phyloP scores from a whole-genome alignment of 2,113 vertebrate species.

The Orthonyx spaldingii region DNA sequence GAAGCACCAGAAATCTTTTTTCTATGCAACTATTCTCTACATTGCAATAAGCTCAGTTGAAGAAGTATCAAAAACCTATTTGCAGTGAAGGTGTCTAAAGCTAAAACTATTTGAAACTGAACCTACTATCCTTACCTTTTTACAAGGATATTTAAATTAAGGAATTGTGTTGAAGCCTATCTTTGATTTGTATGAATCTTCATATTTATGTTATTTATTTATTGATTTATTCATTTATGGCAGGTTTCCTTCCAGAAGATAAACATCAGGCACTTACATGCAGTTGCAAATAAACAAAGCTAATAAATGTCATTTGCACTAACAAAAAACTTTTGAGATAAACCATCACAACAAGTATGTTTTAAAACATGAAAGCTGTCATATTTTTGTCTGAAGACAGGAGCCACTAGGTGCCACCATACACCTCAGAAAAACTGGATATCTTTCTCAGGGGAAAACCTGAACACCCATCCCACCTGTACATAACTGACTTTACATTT shows the following conservation, averaged over 20 bases:
- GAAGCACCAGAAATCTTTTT: background rate
- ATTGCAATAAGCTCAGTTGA: background rate
- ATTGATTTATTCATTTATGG: background rate
- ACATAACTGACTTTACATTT: background rate
- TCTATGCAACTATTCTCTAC: background rate
- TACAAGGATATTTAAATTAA: background rate
- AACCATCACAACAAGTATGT: background rate
- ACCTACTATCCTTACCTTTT: background rate
- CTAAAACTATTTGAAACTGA: background rate
- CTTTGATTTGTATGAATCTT: background rate
- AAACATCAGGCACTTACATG: background rate
- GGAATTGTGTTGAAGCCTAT: background rate
- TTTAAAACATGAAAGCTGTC: background rate
- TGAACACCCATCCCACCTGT: background rate
- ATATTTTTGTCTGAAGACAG: background rate
- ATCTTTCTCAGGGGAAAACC: background rate
- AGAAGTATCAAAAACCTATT: background rate
- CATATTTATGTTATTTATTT: too few species aligned
- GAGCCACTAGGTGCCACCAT: constrained; percentile 47
- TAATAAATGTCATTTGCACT: background rate
- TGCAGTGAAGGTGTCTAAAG: background rate
- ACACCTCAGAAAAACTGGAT: background rate
- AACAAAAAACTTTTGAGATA: background rate
- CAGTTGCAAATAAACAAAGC: background rate
- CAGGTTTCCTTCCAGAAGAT: background rate